These are phyloP conservation scores for Caenorhabditis doughertyi DNA, from an alignment of 2,888 invertebrate genomes.

Conservation along the genomic window DNA sequence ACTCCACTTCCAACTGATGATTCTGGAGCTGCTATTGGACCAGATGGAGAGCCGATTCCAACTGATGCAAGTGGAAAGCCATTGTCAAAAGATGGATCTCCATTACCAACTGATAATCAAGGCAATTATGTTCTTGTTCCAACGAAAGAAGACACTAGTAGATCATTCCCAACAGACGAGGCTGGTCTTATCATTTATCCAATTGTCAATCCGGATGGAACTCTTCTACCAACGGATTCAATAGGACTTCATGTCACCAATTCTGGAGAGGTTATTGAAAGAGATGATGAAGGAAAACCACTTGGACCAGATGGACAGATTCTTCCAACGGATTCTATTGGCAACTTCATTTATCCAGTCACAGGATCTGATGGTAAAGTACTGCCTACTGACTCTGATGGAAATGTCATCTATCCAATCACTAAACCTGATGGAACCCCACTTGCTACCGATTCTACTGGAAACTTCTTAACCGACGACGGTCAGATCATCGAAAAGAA, in stretches of 20 bases:
- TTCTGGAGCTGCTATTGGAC: constrained; percentile 18
- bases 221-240: constrained; percentile 39
- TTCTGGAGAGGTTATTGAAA: constrained; percentile 55
- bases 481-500: constrained; percentile 64
- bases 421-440: neutral
- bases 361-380: constrained; percentile 50
- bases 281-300: constrained; percentile 57
- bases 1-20: constrained; percentile 59
- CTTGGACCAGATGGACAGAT: constrained; percentile 69
- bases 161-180: constrained; percentile 52
- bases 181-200: constrained; percentile 63
- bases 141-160: constrained; percentile 12
- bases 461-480: constrained; percentile 55
- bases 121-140: constrained; percentile 62
- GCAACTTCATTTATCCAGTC: constrained; percentile 56
- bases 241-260: constrained; percentile 53
- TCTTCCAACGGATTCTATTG: constrained; percentile 45
- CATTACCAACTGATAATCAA: constrained; percentile 67
- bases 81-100: constrained; percentile 54
- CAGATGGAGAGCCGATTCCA: constrained; percentile 48
- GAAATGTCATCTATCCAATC: neutral
- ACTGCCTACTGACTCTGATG: constrained; percentile 43
- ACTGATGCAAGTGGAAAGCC: constrained; percentile 62
- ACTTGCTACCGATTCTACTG: constrained; percentile 2
- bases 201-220: constrained; percentile 64